A percentile compares a stretch with the other conserved stretches of the same genome.
Conservation (phyloP, 2,113 vertebrate genomes). For the Amazona guildingii region DNA sequence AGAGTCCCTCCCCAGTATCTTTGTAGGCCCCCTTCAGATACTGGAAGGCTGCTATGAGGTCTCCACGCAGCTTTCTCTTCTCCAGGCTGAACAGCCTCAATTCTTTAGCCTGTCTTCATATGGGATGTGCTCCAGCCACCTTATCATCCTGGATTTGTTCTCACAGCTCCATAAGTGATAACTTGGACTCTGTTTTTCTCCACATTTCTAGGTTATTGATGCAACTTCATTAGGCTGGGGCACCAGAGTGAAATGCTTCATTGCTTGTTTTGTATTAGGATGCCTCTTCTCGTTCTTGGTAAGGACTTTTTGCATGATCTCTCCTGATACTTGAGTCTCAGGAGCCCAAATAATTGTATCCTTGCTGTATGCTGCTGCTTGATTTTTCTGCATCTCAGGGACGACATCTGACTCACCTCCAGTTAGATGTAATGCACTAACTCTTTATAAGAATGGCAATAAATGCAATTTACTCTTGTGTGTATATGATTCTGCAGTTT, state of each 20-base stretch:
- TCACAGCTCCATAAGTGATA: neutral
- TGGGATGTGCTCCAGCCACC: neutral
- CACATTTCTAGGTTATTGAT: slow-evolving; percentile 65
- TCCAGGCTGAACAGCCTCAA: neutral
- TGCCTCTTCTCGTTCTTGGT: slow-evolving; percentile 78
- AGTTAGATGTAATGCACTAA: too few relatives aligned
- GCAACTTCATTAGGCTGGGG: slow-evolving; percentile 67
- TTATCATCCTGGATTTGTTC: neutral
- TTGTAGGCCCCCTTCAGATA: neutral
- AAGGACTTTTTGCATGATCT: neutral
- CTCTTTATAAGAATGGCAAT: neutral
- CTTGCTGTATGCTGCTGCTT: neutral
- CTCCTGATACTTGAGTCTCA: neutral
- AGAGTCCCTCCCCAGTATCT: neutral
- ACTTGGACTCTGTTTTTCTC: neutral
- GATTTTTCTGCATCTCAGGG: neutral
- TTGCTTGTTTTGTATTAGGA: slow-evolving; percentile 72
- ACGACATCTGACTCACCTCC: rapidly evolving
- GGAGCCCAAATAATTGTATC: neutral
- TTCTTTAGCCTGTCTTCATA: neutral
- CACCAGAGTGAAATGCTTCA: slow-evolving; percentile 77
- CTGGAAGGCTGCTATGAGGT: neutral
- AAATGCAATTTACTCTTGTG: neutral
- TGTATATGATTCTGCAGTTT: neutral
- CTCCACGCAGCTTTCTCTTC: neutral